Evolutionary conservation across 2,888 invertebrate genomes (phyloP).

Genomic region (Pantelozetes paolii): DNA sequence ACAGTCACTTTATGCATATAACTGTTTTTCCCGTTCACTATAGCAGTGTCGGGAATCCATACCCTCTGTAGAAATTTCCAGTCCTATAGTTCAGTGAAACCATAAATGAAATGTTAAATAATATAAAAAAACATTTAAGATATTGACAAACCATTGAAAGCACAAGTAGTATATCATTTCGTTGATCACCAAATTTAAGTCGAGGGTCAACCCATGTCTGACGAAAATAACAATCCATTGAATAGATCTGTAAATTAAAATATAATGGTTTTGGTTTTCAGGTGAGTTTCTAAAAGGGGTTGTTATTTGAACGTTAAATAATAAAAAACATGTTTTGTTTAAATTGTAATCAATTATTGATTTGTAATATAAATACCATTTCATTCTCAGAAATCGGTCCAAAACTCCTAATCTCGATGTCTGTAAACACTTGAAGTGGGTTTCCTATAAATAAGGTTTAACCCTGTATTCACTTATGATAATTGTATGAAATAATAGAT

Average conservation of each 20-base stretch:
- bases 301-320: no score
- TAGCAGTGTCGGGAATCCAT: conserved; percentile 95
- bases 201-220: conserved; percentile 79
- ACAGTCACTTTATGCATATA: conserved; percentile 94
- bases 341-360: no score
- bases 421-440: conserved; percentile 70
- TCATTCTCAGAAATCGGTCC: conserved; percentile 80
- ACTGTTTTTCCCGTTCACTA: conserved; percentile 89
- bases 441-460: conserved; percentile 59
- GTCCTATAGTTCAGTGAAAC: conserved; percentile 55
- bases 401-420: conserved; percentile 78
- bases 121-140: background rate
- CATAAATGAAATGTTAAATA: background rate
- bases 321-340: no score
- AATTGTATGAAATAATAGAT: no score
- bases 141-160: background rate
- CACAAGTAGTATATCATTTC: conserved; percentile 64
- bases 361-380: conserved; percentile 62
- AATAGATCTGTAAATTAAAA: no score
- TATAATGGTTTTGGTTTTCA: no score
- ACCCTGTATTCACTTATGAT: no score
- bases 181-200: conserved; percentile 61
- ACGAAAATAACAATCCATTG: conserved; percentile 82
- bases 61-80: conserved; percentile 82
- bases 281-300: no score